Base-by-base conservation (phyloP, 2,888 invertebrate genomes). In the Melanophora roralis region DNA sequence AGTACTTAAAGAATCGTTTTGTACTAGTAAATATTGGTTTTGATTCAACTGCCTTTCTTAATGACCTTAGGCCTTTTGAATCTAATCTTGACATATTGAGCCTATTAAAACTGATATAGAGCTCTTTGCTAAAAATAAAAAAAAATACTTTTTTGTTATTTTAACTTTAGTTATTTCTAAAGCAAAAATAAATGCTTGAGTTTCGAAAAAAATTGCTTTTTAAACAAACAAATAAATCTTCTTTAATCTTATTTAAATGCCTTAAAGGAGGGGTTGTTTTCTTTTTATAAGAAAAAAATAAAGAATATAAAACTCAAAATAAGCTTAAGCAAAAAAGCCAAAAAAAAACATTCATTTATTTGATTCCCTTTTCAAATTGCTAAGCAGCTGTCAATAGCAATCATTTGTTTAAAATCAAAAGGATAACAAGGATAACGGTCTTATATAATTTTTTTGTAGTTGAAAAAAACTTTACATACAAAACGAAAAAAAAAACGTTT, bases 351-450 rank as follows among this genome's bases (percentile, higher is more conserved):
- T 21, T 14, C 32, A 40, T 27, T 27, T 27, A 27, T 27, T 27
- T 6, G 27, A 5, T 27, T 21, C 65, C 12, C 49, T 40, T 12
- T 69, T 43, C 9, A 19, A 55, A 34, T 59, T 74, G 43, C 59
- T 23, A 57, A 73, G 77, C 83, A 84, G 82, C 84, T 84, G 84
- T 84, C 83, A 84, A 83, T 84, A 80, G 78, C 83, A 84, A 83
- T 82, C 80, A 81, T 47, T 81, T 76, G 57, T 69, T 57, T 47
- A 16, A 68, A 77, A 73, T 73, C 81, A 69, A 62, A 78, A 82
- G 79, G 79, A 83, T 82, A 79, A 82, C 81, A 82, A 69, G 79
- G 78, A 82, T 78, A 75, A 77, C 34, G 19, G 53, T 21, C 49
- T 65, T 69, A 76, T 34, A 49, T n/a, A n/a, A n/a, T n/a, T n/a